Percentiles rank a stretch among this genome's conserved stretches.
Conservation (phyloP, 2,888 invertebrate genomes). For the Branchinecta sandiegonensis region DNA sequence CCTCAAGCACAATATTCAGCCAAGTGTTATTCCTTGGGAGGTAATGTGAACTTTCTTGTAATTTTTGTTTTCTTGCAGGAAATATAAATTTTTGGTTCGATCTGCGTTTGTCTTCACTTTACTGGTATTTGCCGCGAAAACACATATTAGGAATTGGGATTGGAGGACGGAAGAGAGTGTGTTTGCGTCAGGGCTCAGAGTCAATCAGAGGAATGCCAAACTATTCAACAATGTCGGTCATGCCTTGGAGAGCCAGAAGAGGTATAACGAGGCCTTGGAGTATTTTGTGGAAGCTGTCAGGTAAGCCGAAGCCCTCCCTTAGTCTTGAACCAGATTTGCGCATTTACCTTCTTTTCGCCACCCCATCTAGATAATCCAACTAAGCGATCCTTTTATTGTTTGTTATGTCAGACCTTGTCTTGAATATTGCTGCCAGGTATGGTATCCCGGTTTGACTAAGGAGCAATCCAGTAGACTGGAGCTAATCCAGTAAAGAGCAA, state of each 20-base stretch:
- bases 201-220: slow-evolving; percentile 83
- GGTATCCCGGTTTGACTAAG: too few species aligned
- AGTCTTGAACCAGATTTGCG: too few species aligned
- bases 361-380: too few species aligned
- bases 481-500: too few species aligned
- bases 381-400: too few species aligned
- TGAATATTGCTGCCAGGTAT: too few species aligned
- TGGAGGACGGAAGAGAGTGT: slow-evolving; percentile 87
- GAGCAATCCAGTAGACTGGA: too few species aligned
- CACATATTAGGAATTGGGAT: slow-evolving; percentile 73
- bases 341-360: too few species aligned
- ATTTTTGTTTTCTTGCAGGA: slow-evolving; percentile 27
- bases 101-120: slow-evolving; percentile 50
- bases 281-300: slow-evolving; percentile 82
- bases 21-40: neutral
- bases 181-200: slow-evolving; percentile 75
- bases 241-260: slow-evolving; percentile 64
- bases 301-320: slow-evolving; percentile 30
- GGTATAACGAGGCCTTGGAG: slow-evolving; percentile 58
- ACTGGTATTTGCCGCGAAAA: slow-evolving; percentile 65
- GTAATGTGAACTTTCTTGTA: neutral
- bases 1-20: too few species aligned
- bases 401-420: too few species aligned
- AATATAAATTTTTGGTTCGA: slow-evolving; percentile 44
- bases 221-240: slow-evolving; percentile 95